Conservation (phyloP, 2,888 invertebrate species). For the Chloroclysta siterata region DNA sequence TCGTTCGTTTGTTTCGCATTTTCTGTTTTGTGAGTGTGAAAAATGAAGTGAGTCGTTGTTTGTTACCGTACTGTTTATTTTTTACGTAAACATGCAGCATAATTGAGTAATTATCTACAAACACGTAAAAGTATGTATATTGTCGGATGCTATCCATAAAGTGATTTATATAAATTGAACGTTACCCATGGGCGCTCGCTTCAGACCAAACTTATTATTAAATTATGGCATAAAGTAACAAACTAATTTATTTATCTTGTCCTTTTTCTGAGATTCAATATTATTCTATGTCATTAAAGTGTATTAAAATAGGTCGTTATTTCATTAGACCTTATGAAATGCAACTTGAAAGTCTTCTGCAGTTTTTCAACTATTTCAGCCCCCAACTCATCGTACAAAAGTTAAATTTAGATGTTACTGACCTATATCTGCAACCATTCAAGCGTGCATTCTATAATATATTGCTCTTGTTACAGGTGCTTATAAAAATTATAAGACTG, state of each 20-base stretch:
- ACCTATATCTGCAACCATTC: conserved; percentile 28
- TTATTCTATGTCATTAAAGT: neutral
- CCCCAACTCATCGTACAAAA: conserved; percentile 15
- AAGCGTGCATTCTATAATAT: conserved; percentile 21
- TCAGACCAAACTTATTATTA: conserved; percentile 61
- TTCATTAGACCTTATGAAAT: conserved; percentile 13
- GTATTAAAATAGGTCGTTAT: neutral
- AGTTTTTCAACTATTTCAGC: conserved; percentile 4
- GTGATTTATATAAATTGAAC: conserved; percentile 42
- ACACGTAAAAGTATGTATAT: conserved; percentile 34
- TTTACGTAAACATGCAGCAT: conserved; percentile 49
- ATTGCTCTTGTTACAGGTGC: conserved; percentile 57
- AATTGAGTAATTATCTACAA: conserved; percentile 50
- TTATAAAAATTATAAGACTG: conserved; percentile 58
- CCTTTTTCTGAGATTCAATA: neutral
- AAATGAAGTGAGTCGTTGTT: conserved; percentile 71
- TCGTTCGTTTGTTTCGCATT: conserved; percentile 43
- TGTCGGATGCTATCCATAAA: conserved; percentile 50
- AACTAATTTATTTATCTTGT: conserved; percentile 10
- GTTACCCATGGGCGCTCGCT: conserved; percentile 67
- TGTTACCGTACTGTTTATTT: conserved; percentile 67
- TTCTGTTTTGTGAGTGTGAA: conserved; percentile 41
- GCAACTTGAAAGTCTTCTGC: conserved; percentile 19
- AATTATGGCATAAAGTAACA: conserved; percentile 56
- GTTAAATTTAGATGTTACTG: conserved; percentile 41